Percentiles rank a stretch among this genome's conserved stretches.
phyloP scores from a whole-genome alignment of 2,888 invertebrate genomes.

The Isotomurus palustris region DNA sequence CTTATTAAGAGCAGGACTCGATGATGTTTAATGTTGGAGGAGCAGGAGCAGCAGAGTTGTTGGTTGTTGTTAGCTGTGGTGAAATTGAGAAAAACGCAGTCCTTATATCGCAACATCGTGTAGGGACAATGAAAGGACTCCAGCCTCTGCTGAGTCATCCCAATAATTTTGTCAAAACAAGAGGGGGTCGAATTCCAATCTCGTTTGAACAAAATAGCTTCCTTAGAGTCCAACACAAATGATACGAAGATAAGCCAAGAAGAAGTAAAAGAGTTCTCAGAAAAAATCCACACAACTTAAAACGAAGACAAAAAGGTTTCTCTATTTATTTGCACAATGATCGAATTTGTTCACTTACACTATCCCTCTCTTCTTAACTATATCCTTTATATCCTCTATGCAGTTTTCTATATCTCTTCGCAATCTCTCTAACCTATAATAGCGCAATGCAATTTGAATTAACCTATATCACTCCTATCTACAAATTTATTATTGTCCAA shows the following conservation, averaged over 20 bases:
- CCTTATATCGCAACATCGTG: too few relatives aligned
- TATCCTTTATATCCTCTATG: too few relatives aligned
- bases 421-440: neutral
- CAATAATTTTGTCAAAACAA: constrained; percentile 23
- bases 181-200: constrained; percentile 24
- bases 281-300: constrained; percentile 7
- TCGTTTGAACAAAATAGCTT: constrained; percentile 4
- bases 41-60: too few relatives aligned
- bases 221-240: neutral
- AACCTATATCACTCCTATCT: too few relatives aligned
- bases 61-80: too few relatives aligned
- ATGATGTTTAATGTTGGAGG: too few relatives aligned
- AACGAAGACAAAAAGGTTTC: neutral
- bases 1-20: too few relatives aligned
- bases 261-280: constrained; percentile 1
- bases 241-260: neutral
- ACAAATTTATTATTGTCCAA: too few relatives aligned
- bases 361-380: too few relatives aligned
- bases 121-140: constrained; percentile 13
- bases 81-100: too few relatives aligned
- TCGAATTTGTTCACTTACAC: constrained; percentile 12
- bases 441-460: neutral
- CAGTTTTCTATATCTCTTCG: neutral
- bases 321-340: constrained; percentile 8
- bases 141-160: constrained; percentile 19